phyloP scores from a whole-genome alignment of 2,113 vertebrate genomes.

The Actinemys pallida region DNA sequence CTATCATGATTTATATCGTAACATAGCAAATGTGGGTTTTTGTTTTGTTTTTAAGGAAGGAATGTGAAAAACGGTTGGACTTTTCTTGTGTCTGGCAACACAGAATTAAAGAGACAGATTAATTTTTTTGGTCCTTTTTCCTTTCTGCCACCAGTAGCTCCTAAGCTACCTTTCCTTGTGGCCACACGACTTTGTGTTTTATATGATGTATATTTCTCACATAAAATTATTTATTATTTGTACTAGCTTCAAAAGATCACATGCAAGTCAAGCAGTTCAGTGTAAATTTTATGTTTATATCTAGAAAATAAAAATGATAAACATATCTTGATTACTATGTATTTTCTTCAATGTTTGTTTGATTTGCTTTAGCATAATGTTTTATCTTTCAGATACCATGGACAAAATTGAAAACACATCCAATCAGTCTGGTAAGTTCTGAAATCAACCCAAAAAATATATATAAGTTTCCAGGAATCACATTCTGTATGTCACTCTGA shows the following conservation, averaged over 20 bases:
- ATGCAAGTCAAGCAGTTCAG: background rate
- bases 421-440: conserved; percentile 92
- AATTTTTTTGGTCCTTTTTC: background rate
- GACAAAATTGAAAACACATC: conserved; percentile 98
- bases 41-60: conserved; percentile 40
- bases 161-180: background rate
- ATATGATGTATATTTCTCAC: background rate
- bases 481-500: background rate
- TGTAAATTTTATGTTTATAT: background rate
- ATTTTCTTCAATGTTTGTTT: conserved; percentile 14
- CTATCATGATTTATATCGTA: background rate
- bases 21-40: background rate
- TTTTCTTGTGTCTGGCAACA: background rate
- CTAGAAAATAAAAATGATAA: background rate
- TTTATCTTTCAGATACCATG: conserved; percentile 91
- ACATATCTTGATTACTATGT: background rate
- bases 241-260: background rate
- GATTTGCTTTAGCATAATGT: conserved; percentile 59
- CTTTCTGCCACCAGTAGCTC: background rate
- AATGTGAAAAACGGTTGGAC: background rate
- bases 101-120: background rate
- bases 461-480: background rate
- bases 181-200: too few relatives aligned
- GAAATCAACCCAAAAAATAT: conserved; percentile 22
- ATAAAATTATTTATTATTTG: background rate